Base-by-base conservation (phyloP, 2,113 vertebrate genomes). In the Girardinichthys multiradiatus region DNA sequence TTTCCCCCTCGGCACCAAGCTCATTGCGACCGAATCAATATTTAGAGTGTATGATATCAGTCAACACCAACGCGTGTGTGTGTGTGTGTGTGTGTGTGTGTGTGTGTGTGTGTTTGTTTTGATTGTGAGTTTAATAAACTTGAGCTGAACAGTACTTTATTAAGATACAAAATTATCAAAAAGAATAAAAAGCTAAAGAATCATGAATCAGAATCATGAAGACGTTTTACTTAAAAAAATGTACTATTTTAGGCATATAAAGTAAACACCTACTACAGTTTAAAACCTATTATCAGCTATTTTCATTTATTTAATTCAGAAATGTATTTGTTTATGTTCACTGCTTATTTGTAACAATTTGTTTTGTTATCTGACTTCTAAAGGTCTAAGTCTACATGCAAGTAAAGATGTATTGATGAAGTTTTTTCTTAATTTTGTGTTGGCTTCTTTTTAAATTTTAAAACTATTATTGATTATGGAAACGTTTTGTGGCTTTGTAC, bases 21-120 rank as follows among this genome's bases (percentile, higher is more conserved):
- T 72, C 54, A 81, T 51, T 75, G 45, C 66, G 15, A 80, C 62
- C 64, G 35, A 30, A 37, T 80, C 24, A 59, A 68, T 33, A 37
- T 48, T n/a, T 72, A 13, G 28, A 45, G 27, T 33, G 6, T 58
- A 65, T 51, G 19, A n/a, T 35, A 26, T 24, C 15, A 62, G 67
- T 37, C 9, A 54, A 39, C 4, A 1, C 15, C 26, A 57, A 48
- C 19, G 24, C 3, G 11, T 28, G 13, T 39, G 37, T 39, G 37
- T 39, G 9, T 11, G 10, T 11, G 9, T 39, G 37, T 39, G 45
- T 13, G 2, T 15, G 39, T 4, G 39, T 17, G 39, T 42, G 39
- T 17, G n/a, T 39, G n/a, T 24, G 10, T 12, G 19, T 63, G 37
- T 17, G 2, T 19, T 19, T 54, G 19, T 30, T 2, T 31, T 54